These are phyloP conservation scores for Coecobrya sp. DNA, from an alignment of 2,888 invertebrate species.

Conservation along the genomic window DNA sequence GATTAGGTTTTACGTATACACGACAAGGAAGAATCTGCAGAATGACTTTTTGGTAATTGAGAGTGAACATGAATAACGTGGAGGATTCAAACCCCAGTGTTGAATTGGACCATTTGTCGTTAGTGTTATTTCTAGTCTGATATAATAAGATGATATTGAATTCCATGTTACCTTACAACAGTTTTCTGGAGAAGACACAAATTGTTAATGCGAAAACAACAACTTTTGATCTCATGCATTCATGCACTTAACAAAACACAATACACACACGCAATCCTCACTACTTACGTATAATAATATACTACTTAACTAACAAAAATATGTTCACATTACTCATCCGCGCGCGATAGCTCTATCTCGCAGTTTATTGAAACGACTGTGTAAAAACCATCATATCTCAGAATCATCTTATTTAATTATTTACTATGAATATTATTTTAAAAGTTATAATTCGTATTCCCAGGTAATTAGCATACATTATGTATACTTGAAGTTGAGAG, in stretches of 20 bases:
- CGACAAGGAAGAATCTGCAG: neutral
- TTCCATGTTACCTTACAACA: neutral
- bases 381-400: slow-evolving; percentile 57
- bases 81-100: slow-evolving; percentile 1
- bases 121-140: neutral
- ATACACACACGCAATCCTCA: neutral
- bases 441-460: neutral
- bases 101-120: slow-evolving; percentile 55
- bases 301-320: slow-evolving; percentile 10
- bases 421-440: neutral
- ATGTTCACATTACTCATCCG: neutral
- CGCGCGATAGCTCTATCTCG: neutral
- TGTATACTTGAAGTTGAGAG: neutral
- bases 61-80: neutral
- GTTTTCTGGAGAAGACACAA: neutral
- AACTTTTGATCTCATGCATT: slow-evolving; percentile 36
- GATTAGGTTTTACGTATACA: too few species aligned
- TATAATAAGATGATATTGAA: neutral
- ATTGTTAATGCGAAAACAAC: neutral
- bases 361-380: slow-evolving; percentile 44
- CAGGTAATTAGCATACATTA: neutral
- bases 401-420: neutral
- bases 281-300: too few species aligned
- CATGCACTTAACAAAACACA: slow-evolving; percentile 26
- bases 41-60: neutral